Base-by-base conservation (phyloP, 2,888 invertebrate species). In the Subacronicta megacephala region DNA sequence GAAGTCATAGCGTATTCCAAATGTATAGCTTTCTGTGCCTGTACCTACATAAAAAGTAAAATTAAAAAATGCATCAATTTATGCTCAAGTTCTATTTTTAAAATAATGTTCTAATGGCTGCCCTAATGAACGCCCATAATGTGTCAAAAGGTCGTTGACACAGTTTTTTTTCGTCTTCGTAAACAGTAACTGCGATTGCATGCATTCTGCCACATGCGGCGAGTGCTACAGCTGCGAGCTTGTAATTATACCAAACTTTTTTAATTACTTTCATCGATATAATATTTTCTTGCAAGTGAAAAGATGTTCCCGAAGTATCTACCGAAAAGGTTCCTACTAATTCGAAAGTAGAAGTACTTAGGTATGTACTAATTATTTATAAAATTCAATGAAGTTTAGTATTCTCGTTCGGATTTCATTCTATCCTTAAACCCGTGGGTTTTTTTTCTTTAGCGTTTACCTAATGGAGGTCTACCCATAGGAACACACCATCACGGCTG, bases 171-270 rank as follows among this genome's bases (percentile, higher is more conserved):
- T 78, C 51, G 43, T 77, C 65, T 60, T 74, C 42, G 58, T 75
- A 77, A 78, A 65, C 72, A 51, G 57, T 52, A 58, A 79, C 84
- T 78, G 83, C 83, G 84, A 84, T 89, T 88, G 83, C 81, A 59
- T 75, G 80, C 82, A 83, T 83, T 82, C 78, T 75, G 81, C 84
- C 89, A 85, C 79, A 82, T 89, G 88, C 77, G 45, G 18, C 46
- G 50, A 44, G 62, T 61, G 62, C 62, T 70, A 55, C 67, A 77
- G 47, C 50, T 69, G 49, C 33, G 1, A 43, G 50, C 18, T 59
- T 36, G 31, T 45, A 61, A 52, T 57, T 31, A 51, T 41, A 33
- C 47, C 40, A 23, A 51, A 7, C 7, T 42, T 55, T 69, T 69
- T 49, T 18, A 12, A 40, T 29, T 51, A 43, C 12, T 33, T 35